Base-by-base conservation (phyloP, 2,888 invertebrate species). In the Parnassius apollo region DNA sequence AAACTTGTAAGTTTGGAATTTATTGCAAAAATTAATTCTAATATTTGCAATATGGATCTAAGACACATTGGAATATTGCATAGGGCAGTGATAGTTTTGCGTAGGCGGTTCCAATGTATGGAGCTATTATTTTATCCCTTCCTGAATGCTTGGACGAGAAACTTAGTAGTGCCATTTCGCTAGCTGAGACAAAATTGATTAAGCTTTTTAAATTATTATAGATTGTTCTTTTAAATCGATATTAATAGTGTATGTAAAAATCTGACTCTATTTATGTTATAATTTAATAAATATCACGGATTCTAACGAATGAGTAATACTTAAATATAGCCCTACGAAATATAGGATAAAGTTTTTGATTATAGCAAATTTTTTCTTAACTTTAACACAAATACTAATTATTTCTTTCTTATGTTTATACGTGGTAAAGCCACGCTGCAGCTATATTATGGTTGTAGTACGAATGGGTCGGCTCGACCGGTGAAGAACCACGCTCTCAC, bases 21-120 rank as follows among this genome's bases (percentile, higher is more conserved):
- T 80, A 80, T 82, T 71, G 77, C 81, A 82, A 83, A 83, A 83
- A 84, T 81, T 75, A 77, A 78, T 79, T 76, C 74, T 77, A 79
- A 77, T 75, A 78, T 81, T 77, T 73, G 64, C 69, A 65, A 70
- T 68, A 73, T 74, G 71, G 70, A 76, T 73, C 70, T 71, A 71
- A 74, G 81, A 83, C 82, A 78, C 65, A 78, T 78, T 80, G 85
- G 82, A 85, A 81, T 84, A 80, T 85, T 84, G 81, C 78, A 82
- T 80, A 70, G 71, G 69, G 74, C 69, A 74, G 72, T 80, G 78
- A 81, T 80, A 78, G 77, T 72, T 71, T 67, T 65, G 78, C 78
- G 83, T 84, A 78, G 86, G 85, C 81, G 82, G 82, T 83, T 75
- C 71, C 69, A 76, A 77, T 81, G 76, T 78, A 77, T 77, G 78